Evolutionary conservation across 2,113 vertebrate genomes (phyloP).

Genomic region (Heterotilapia buettikoferi): DNA sequence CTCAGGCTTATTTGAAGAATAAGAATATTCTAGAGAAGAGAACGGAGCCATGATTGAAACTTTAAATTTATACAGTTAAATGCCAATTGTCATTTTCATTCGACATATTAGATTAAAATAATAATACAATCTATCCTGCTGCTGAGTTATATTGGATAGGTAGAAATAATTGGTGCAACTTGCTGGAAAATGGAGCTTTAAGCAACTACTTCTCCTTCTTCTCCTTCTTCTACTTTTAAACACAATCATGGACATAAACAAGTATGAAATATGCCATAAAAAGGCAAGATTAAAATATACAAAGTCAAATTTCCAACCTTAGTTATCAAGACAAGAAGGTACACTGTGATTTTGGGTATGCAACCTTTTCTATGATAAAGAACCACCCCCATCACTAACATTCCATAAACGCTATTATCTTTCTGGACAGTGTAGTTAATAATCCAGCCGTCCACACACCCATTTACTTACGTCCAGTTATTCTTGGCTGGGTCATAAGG

Average conservation of each 20-base stretch:
- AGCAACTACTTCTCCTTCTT: fast-evolving
- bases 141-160: fast-evolving
- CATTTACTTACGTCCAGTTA: fast-evolving
- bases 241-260: not conserved
- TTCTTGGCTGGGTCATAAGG: not conserved
- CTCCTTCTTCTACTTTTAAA: fast-evolving
- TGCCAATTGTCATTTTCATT: fast-evolving
- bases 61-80: fast-evolving
- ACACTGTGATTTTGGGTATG: not conserved
- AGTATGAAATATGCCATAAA: fast-evolving
- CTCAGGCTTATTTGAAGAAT: not conserved
- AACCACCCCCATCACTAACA: not conserved
- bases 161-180: fast-evolving
- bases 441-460: fast-evolving
- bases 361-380: not conserved
- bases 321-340: fast-evolving
- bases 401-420: fast-evolving
- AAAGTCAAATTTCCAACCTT: not conserved
- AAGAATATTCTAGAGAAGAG: slow-evolving; percentile 30
- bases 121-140: not conserved
- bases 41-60: not conserved
- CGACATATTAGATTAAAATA: not conserved
- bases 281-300: fast-evolving
- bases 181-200: not conserved
- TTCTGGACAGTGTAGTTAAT: not conserved